Conservation (phyloP, 2,797 vertebrate species). For the Dicrostonyx torquatus region DNA sequence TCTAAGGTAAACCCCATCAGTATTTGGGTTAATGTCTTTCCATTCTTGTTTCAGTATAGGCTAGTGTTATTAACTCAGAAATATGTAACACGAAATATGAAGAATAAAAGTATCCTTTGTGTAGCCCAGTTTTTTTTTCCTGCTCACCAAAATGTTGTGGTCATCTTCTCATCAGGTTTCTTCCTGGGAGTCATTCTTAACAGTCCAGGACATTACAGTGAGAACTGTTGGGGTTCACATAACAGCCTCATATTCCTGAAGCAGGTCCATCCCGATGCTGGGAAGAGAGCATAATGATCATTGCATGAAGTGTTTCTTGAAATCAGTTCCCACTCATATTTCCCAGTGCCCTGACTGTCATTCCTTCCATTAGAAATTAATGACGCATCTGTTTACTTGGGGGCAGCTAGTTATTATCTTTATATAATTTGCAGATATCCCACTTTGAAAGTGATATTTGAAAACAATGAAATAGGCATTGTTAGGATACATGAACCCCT, state of each 20-base stretch:
- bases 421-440: not conserved
- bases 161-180: not conserved
- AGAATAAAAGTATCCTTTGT: not conserved
- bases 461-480: not conserved
- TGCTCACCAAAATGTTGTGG: not conserved
- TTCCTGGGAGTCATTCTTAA: not conserved
- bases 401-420: conserved; percentile 4
- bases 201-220: not conserved
- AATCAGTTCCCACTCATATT: not conserved
- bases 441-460: not conserved
- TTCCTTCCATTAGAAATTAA: not conserved
- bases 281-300: not conserved
- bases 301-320: not conserved
- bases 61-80: not conserved
- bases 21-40: not conserved
- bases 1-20: not conserved
- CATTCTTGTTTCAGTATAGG: not conserved
- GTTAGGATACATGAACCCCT: not conserved
- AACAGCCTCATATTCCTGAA: not conserved
- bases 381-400: not conserved
- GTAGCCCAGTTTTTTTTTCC: not conserved
- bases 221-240: not conserved
- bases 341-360: not conserved
- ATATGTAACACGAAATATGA: not conserved
- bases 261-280: not conserved